A percentile compares a stretch with the other conserved stretches of the same genome.
These are phyloP conservation scores for Serilophus lunatus DNA, from an alignment of 2,113 vertebrate genomes.

Conservation along the genomic window DNA sequence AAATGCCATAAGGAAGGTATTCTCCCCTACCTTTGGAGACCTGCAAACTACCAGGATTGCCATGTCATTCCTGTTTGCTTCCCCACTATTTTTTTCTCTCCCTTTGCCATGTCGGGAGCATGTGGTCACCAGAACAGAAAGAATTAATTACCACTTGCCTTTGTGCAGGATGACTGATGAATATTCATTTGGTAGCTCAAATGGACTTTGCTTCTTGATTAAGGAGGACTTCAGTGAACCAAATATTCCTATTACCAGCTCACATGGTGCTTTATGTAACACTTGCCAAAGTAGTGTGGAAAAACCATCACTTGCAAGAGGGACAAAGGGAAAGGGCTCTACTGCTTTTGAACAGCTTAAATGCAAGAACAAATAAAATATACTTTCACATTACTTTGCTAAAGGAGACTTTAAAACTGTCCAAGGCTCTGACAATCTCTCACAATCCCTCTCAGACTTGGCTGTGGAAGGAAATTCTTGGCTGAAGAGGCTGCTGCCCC, in stretches of 20 bases:
- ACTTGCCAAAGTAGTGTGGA: not conserved
- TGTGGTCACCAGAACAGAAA: not conserved
- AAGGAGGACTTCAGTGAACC: conserved; percentile 30
- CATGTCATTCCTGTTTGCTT: not conserved
- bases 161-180: not conserved
- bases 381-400: not conserved
- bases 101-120: not conserved
- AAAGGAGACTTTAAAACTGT: not conserved
- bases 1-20: not conserved
- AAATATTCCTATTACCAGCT: not conserved
- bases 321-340: not conserved
- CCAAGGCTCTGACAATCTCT: not conserved
- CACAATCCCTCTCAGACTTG: not conserved
- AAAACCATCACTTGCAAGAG: not conserved
- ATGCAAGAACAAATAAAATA: not conserved
- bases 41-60: not conserved
- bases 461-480: not conserved
- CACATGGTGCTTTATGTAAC: not conserved
- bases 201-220: conserved; percentile 10
- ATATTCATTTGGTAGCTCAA: conserved; percentile 2
- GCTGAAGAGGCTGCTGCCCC: not conserved
- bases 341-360: not conserved
- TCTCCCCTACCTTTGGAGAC: not conserved
- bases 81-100: no score
- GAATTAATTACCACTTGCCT: conserved; percentile 13